Conservation (phyloP, 2,888 invertebrate species). For the Phragmatobia fuliginosa region DNA sequence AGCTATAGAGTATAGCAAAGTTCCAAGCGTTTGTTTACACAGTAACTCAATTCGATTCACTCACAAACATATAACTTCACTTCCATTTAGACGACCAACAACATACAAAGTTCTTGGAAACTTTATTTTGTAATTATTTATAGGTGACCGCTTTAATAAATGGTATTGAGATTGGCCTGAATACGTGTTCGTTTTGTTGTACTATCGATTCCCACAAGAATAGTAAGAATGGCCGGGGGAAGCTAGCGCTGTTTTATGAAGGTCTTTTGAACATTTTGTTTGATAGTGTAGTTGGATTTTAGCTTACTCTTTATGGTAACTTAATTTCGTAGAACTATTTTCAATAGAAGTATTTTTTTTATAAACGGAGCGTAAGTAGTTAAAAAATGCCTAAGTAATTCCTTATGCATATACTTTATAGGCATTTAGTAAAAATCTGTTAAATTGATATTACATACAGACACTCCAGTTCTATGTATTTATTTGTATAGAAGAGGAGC, state of each 20-base stretch:
- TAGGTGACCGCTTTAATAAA: constrained; percentile 18
- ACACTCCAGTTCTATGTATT: too few relatives aligned
- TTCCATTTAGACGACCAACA: constrained; percentile 13
- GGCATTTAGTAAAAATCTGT: too few relatives aligned
- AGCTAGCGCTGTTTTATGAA: constrained; percentile 11
- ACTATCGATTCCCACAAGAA: constrained; percentile 43
- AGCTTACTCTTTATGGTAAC: too few relatives aligned
- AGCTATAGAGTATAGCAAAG: not conserved
- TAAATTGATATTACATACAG: too few relatives aligned
- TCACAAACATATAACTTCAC: constrained; percentile 1
- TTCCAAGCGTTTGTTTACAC: constrained; percentile 1
- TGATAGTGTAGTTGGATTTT: not conserved
- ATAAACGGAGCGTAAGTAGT: too few relatives aligned
- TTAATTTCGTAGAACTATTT: too few relatives aligned
- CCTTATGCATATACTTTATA: too few relatives aligned
- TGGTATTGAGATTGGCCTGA: constrained; percentile 30
- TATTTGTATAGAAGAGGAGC: not conserved
- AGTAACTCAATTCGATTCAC: constrained; percentile 7
- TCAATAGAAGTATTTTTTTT: not conserved
- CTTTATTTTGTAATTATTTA: constrained; percentile 18
- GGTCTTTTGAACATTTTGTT: constrained; percentile 23
- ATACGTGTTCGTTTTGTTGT: constrained; percentile 24
- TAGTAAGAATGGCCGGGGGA: constrained; percentile 30
- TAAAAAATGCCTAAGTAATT: too few relatives aligned
- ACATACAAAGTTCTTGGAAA: constrained; percentile 4